Conservation (phyloP, 92 coral and sea anemone genomes). For the Palythoa grandiflora region DNA sequence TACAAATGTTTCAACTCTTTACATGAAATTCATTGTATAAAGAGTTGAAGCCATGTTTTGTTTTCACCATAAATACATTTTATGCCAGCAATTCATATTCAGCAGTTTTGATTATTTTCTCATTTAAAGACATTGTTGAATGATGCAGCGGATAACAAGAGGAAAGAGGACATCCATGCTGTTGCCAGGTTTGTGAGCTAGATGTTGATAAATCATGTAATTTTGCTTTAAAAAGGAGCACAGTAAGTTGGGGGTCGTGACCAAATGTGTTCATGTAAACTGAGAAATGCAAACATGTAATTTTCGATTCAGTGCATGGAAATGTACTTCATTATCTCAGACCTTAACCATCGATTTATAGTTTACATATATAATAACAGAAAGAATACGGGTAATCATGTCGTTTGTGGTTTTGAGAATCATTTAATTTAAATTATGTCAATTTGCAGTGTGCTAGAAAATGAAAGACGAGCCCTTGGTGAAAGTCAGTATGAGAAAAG, state of each 20-base stretch:
- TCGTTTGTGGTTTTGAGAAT: neutral
- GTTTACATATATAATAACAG: neutral
- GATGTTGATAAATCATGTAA: neutral
- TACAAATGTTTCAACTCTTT: too few species aligned
- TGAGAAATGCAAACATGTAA: too few species aligned
- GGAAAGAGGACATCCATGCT: slow-evolving; percentile 81
- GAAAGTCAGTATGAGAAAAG: slow-evolving; percentile 86
- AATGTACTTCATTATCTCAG: too few species aligned
- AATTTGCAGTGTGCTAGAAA: slow-evolving; percentile 76
- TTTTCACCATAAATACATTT: too few species aligned
- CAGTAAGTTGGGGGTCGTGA: neutral
- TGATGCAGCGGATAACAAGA: slow-evolving; percentile 78
- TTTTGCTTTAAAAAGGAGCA: neutral
- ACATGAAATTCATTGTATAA: too few species aligned
- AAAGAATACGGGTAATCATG: neutral
- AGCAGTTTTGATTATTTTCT: neutral
- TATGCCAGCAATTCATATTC: neutral
- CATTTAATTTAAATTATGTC: neutral
- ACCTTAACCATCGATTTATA: neutral
- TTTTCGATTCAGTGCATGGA: too few species aligned
- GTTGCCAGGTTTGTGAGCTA: slow-evolving; percentile 73
- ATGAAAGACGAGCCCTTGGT: slow-evolving; percentile 77
- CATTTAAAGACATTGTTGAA: slow-evolving; percentile 68
- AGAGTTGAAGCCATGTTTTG: too few species aligned
- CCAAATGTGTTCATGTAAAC: too few species aligned